phyloP scores from a whole-genome alignment of 2,797 vertebrate species.

The Sphaeramia orbicularis region DNA sequence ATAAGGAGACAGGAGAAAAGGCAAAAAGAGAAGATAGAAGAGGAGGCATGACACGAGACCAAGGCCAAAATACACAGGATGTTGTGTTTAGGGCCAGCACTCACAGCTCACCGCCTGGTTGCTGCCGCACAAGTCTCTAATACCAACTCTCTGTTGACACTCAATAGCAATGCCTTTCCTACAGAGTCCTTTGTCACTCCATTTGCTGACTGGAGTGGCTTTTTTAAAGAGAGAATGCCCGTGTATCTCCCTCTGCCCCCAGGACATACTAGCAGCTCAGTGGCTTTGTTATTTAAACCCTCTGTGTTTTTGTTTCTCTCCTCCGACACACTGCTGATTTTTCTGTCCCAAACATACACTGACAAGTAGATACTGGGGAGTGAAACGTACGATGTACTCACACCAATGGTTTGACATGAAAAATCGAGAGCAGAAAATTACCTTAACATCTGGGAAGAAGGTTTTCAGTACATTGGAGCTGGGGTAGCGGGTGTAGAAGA shows the following conservation, averaged over 20 bases:
- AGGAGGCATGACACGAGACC: constrained; percentile 62
- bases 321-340: constrained; percentile 81
- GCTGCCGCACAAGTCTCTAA: constrained; percentile 79
- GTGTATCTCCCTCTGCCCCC: constrained; percentile 85
- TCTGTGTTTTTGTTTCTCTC: constrained; percentile 83
- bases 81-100: constrained; percentile 78
- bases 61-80: constrained; percentile 78
- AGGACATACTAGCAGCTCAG: constrained; percentile 85
- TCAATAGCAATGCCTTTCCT: constrained; percentile 86
- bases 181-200: constrained; percentile 86
- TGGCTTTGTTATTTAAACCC: constrained; percentile 84
- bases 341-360: constrained; percentile 67
- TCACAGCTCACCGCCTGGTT: constrained; percentile 64
- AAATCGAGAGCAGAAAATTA: constrained; percentile 64
- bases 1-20: constrained; percentile 46
- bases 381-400: constrained; percentile 44
- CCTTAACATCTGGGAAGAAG: constrained; percentile 96
- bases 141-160: constrained; percentile 84
- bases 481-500: constrained; percentile 97
- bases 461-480: constrained; percentile 94
- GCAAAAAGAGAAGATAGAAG: constrained; percentile 57
- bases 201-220: constrained; percentile 89
- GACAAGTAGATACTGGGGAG: constrained; percentile 72
- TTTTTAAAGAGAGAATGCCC: constrained; percentile 86
- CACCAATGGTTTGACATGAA: constrained; percentile 4